These are phyloP conservation scores for Bimastos eiseni DNA, from an alignment of 2,888 invertebrate genomes.

Conservation along the genomic window DNA sequence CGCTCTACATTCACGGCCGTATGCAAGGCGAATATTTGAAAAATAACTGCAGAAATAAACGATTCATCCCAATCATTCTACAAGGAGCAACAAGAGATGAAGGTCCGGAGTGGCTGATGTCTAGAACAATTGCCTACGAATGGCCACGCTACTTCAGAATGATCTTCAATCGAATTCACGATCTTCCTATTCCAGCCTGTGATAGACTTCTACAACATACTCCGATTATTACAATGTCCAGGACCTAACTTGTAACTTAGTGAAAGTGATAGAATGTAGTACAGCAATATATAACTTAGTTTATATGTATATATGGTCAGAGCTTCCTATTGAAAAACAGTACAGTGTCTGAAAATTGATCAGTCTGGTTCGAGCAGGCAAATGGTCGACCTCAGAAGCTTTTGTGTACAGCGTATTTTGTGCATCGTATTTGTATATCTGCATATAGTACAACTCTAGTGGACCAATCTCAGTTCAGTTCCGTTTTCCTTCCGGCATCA, in stretches of 20 bases:
- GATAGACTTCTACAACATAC: background rate
- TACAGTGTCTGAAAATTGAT: too few species aligned
- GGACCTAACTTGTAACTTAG: constrained; percentile 1
- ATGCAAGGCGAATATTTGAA: background rate
- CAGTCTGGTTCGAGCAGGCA: too few species aligned
- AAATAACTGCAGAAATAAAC: background rate
- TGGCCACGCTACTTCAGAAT: background rate
- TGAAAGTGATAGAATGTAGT: background rate
- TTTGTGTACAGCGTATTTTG: too few species aligned
- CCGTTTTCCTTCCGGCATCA: too few species aligned
- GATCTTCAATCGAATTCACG: background rate
- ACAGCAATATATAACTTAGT: background rate
- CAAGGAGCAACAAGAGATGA: background rate
- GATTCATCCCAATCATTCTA: background rate
- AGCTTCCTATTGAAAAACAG: too few species aligned
- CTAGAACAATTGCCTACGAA: background rate
- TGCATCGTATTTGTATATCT: too few species aligned
- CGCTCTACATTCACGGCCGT: background rate
- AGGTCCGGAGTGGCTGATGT: background rate
- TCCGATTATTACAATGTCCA: background rate
- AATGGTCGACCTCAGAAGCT: too few species aligned
- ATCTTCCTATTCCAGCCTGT: background rate
- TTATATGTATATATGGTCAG: too few species aligned
- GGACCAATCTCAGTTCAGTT: too few species aligned
- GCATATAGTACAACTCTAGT: too few species aligned